Percentiles rank a stretch among this genome's conserved stretches.
Conservation (phyloP, 2,888 invertebrate genomes). For the Orchestes rusci region DNA sequence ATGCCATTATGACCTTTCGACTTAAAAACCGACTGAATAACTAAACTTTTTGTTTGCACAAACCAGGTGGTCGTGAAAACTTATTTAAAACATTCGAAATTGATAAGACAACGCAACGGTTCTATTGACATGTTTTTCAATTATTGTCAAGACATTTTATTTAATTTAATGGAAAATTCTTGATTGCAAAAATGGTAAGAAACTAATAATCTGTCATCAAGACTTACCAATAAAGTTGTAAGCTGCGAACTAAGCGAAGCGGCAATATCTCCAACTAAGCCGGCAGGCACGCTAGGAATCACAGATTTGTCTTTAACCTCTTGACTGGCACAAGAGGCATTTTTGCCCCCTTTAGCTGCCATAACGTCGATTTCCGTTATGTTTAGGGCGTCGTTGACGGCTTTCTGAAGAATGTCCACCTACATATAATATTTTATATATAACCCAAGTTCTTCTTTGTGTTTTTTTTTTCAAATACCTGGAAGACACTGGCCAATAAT, state of each 20-base stretch:
- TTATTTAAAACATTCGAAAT: no score
- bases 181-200: not conserved
- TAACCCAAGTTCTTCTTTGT: not conserved
- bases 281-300: slow-evolving; percentile 54
- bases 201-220: not conserved
- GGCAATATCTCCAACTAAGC: slow-evolving; percentile 56
- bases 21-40: no score
- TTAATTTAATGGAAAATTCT: no score
- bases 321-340: slow-evolving; percentile 38
- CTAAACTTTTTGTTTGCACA: no score
- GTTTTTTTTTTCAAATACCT: slow-evolving; percentile 32
- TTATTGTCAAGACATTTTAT: no score
- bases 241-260: slow-evolving; percentile 58
- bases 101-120: no score
- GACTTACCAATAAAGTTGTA: slow-evolving; percentile 60
- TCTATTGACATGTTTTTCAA: no score
- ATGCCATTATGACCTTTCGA: no score
- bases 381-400: slow-evolving; percentile 51
- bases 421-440: slow-evolving; percentile 2
- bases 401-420: slow-evolving; percentile 51
- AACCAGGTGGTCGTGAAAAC: no score
- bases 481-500: slow-evolving; percentile 62
- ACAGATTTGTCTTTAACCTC: slow-evolving; percentile 34
- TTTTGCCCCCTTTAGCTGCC: slow-evolving; percentile 44
- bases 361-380: slow-evolving; percentile 52